Base-by-base conservation (phyloP, 2,797 vertebrate genomes). In the Enteromius afrohamiltoni region DNA sequence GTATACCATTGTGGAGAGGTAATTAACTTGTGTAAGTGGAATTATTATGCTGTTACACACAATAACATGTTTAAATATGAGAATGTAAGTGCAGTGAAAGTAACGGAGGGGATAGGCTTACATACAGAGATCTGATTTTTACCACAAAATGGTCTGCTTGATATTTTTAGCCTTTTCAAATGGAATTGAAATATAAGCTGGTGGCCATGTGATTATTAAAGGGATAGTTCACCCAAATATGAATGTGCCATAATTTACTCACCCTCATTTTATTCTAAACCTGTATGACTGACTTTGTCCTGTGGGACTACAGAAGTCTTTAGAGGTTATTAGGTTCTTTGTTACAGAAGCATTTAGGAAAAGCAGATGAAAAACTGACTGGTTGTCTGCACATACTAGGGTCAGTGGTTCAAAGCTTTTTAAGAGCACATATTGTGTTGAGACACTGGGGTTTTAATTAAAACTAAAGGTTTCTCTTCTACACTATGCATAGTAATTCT, bases 391-490 rank as follows among this genome's bases (percentile, higher is more conserved):
- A 67, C 34, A 53, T 76, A 40, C 23, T 47, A 23, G 49, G 62
- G 73, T 23, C 64, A 83, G 47, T 45, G 62, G 49, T 83, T 69
- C 26, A 77, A 42, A 76, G 47, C 47, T 67, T 31, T 76, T 23
- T 29, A 64, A 68, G 64, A 45, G 26, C 51, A 47, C 19, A 19
- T 31, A 23, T 60, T 58, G 37, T 60, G 64, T 51, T 26, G 29
- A 34, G 65, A 64, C 45, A 74, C 45, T 64, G 8, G 29, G 37
- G 23, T 37, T 83, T 26, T 77, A 34, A 68, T 77, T 83, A 68
- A 82, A 67, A 82, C n/a, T 34, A 83, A 83, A 31, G 17, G 17
- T 67, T 77, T 40, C 49, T 76, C 11, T 42, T 40, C 21, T 77
- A 47, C 8, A 45, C 34, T 45, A 23, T 17, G 60, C 71, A 76